Conservation (phyloP, 2,888 invertebrate species). For the Patella ulyssiponensis region DNA sequence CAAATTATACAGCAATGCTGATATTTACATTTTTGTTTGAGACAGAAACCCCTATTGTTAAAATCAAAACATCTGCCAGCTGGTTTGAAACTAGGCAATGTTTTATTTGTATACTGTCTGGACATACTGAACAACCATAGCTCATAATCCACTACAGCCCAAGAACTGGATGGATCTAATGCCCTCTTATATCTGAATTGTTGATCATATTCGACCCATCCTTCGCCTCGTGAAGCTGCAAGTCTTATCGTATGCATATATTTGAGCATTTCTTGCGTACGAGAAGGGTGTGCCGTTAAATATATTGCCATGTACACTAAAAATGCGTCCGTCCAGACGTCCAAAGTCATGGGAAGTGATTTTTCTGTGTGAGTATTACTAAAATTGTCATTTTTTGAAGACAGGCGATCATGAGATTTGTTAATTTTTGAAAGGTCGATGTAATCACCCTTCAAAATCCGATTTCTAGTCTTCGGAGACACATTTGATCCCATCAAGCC, state of each 20-base stretch:
- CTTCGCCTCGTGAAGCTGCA: conserved; percentile 2
- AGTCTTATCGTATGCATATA: conserved; percentile 20
- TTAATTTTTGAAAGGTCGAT: too few species aligned
- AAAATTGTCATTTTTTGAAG: too few species aligned
- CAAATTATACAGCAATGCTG: conserved; percentile 8
- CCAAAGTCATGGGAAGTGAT: too few species aligned
- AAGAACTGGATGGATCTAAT: conserved; percentile 14
- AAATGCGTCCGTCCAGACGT: conserved; percentile 23
- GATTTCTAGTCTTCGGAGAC: too few species aligned
- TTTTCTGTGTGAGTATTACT: too few species aligned
- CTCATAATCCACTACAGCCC: conserved; percentile 20
- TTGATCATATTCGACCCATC: conserved; percentile 22
- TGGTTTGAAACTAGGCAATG: not conserved
- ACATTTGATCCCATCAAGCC: too few species aligned
- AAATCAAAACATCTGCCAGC: conserved; percentile 10
- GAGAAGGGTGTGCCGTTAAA: conserved; percentile 8
- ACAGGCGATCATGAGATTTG: too few species aligned
- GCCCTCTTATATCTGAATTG: conserved; percentile 21
- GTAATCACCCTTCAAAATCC: too few species aligned
- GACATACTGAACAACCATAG: conserved; percentile 14
- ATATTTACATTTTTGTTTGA: conserved; percentile 10
- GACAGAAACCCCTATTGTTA: conserved; percentile 21
- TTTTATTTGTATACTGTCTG: conserved; percentile 10
- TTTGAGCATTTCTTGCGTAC: conserved; percentile 13
- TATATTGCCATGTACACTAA: conserved; percentile 21